Percentiles rank a stretch among this genome's conserved stretches.
Evolutionary conservation across 37 sponge, comb jelly and placozoan species (phyloP).

Genomic region (Spongilla lacustris): DNA sequence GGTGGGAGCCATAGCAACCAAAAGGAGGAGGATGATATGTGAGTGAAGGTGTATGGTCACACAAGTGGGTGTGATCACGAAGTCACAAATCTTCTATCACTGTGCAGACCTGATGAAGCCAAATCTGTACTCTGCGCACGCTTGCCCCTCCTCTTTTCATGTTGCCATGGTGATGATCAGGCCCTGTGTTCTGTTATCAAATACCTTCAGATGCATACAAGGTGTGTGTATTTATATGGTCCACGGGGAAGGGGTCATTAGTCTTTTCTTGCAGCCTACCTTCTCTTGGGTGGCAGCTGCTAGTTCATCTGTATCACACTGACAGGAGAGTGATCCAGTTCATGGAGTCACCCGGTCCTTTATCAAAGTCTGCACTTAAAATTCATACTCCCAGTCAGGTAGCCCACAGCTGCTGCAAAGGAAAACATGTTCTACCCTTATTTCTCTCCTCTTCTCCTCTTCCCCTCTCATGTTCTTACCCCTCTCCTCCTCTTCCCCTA

Average conservation of each 20-base stretch:
- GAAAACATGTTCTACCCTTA: not conserved
- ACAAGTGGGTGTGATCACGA: not conserved
- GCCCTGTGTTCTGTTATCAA: conserved; percentile 22
- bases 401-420: too few relatives aligned
- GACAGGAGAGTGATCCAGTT: conserved; percentile 46
- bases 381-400: not conserved
- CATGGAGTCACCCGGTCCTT: conserved; percentile 5
- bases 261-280: conserved; percentile 21
- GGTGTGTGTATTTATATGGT: conserved; percentile 13
- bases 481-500: not conserved
- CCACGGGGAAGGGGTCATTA: not conserved
- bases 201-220: conserved; percentile 33
- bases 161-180: conserved; percentile 28
- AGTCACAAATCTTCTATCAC: not conserved
- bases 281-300: conserved; percentile 61
- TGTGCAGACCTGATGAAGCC: conserved; percentile 18
- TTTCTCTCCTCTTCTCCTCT: not conserved
- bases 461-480: not conserved
- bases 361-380: not conserved
- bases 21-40: not conserved
- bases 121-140: conserved; percentile 21
- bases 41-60: not conserved
- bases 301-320: conserved; percentile 33
- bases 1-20: not conserved
- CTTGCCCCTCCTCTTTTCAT: conserved; percentile 50